phyloP scores from a whole-genome alignment of 1,140 invertebrate species.

The Bombus impatiens region DNA sequence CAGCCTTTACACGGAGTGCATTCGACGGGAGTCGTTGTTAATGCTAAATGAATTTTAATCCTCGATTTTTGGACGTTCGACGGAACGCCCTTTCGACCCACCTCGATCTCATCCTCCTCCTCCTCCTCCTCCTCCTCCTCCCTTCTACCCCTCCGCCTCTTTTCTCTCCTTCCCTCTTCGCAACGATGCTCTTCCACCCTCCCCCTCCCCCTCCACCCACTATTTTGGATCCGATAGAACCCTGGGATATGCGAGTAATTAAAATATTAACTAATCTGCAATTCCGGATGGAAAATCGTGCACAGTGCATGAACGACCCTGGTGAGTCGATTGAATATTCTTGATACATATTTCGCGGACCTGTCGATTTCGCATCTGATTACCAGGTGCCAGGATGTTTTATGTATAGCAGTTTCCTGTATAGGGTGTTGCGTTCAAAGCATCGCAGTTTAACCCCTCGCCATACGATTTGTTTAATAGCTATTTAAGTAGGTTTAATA shows the following conservation, averaged over 20 bases:
- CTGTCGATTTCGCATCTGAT: conserved; percentile 4
- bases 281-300: conserved; percentile 18
- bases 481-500: neutral
- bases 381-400: conserved; percentile 4
- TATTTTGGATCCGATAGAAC: neutral
- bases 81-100: conserved; percentile 42
- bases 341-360: conserved; percentile 10
- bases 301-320: neutral
- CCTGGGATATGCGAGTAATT: conserved; percentile 1
- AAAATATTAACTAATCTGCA: conserved; percentile 46
- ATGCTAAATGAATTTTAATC: conserved; percentile 58
- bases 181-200: too few species aligned
- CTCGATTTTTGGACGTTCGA: conserved; percentile 35
- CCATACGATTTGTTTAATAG: neutral
- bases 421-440: neutral
- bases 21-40: conserved; percentile 63
- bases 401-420: neutral
- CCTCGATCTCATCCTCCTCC: neutral
- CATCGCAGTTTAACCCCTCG: neutral
- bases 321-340: conserved; percentile 22
- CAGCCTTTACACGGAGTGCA: conserved; percentile 64
- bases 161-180: neutral
- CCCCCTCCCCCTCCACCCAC: too few species aligned
- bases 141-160: neutral
- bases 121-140: neutral